Evolutionary conservation across 2,113 vertebrate species (phyloP), one percentile per base, ranked within the genome.

Genomic region (Eulemur macaco): DNA sequence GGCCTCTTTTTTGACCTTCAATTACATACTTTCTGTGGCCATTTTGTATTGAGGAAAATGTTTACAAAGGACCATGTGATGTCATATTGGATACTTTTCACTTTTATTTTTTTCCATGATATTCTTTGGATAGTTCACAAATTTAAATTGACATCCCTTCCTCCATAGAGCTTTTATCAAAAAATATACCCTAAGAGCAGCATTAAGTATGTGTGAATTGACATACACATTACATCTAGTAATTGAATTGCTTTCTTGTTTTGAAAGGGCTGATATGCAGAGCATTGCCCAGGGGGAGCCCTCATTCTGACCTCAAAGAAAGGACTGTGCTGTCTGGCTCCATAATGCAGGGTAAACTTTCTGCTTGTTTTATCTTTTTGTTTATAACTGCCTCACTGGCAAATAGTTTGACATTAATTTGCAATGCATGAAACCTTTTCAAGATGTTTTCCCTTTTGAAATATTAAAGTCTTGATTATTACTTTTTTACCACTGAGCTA

Each of bases 271-370:
- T 99, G 97, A 99, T 99, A 95, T 99, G 99, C 98, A 99, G 99
- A 96, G 99, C 99, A 1, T 95, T 99, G 95, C 99, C 99, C 42
- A 99, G 99, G 97, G 99, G 99, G 13, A 99, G 99, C 91, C 98
- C 99, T 81, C 99, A 99, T 96, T 98, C 99, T 47, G 99, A 99
- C 77, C 98, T 99, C 3, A 99, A 99, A 96, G 99, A 99, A 85
- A 99, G 99, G 96, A 98, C 99, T 4, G 97, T 99, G 86, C 98
- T 99, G n/a, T 98, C 99, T 91, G 99, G 99, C 84, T 99, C 99
- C 85, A 99, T 99, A 97, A 99, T 99, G 99, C 99, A 99, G 98
- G 99, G 99, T 99, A 98, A 94, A 77, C 8, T 91, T 73, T 54
- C 20, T 50, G 58, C 12, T 77, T 64, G 1, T 84, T 96, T 91